A percentile compares a stretch with the other conserved stretches of the same genome.
Evolutionary conservation across 2,888 invertebrate species (phyloP).

Genomic region (Frankliniella intonsa): DNA sequence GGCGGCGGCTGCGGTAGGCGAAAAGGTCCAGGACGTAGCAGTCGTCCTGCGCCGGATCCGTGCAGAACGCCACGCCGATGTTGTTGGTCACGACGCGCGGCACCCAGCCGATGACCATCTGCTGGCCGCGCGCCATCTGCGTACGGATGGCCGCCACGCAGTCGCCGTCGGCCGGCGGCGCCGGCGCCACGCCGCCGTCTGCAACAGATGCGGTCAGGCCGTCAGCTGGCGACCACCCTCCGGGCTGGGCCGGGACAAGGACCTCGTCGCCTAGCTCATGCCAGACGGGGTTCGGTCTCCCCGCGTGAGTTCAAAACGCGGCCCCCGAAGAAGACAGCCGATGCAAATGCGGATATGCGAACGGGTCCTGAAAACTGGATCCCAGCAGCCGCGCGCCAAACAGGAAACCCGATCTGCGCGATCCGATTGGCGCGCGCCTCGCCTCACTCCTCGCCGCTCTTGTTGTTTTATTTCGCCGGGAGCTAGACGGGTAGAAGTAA

Average conservation of each 20-base stretch:
- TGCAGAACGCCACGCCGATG: not conserved
- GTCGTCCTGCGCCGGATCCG: not conserved
- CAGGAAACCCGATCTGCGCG: not conserved
- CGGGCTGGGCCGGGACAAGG: too few species aligned
- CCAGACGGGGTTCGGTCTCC: too few species aligned
- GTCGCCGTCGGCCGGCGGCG: not conserved
- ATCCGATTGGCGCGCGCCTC: not conserved
- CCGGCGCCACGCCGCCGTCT: not conserved
- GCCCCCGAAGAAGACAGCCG: not conserved
- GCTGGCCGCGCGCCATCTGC: not conserved
- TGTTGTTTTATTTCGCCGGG: not conserved
- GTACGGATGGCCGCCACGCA: not conserved
- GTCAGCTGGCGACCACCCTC: too few species aligned
- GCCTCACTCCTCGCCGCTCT: not conserved
- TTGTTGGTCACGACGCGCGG: not conserved
- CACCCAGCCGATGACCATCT: not conserved
- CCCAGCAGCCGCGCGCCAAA: not conserved
- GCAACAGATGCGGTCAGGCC: not conserved
- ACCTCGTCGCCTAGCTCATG: too few species aligned
- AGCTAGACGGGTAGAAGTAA: not conserved
- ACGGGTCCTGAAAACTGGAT: not conserved
- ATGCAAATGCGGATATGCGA: not conserved
- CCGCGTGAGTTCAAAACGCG: too few species aligned
- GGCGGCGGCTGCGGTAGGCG: not conserved
- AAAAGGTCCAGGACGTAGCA: conserved; percentile 4